Percentiles rank a stretch among this genome's conserved stretches.
These are phyloP conservation scores for Netta rufina DNA, from an alignment of 2,797 vertebrate species.

Conservation along the genomic window DNA sequence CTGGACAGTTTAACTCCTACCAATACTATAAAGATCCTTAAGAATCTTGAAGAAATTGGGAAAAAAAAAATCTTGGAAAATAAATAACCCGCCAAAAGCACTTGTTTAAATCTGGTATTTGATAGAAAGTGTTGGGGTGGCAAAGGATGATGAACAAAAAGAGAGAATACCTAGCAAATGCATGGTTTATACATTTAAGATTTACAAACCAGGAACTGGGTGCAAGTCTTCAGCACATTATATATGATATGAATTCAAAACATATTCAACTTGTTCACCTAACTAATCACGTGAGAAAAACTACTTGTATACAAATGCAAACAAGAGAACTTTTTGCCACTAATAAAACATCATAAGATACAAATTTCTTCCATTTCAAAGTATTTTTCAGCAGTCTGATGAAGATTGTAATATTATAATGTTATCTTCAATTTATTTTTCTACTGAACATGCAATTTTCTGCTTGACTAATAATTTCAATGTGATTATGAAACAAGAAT, in stretches of 20 bases:
- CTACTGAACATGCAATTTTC: slow-evolving; percentile 21
- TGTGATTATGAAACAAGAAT: slow-evolving; percentile 8
- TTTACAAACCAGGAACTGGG: not conserved
- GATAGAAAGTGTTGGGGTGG: not conserved
- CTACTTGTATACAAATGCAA: not conserved
- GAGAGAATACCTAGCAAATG: not conserved
- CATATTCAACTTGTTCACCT: not conserved
- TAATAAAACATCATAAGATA: not conserved
- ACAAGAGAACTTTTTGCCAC: not conserved
- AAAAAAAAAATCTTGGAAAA: not conserved
- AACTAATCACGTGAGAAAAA: not conserved
- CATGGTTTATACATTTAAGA: not conserved
- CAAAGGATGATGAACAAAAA: not conserved
- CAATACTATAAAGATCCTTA: not conserved
- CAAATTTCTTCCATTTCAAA: not conserved
- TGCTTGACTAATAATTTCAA: slow-evolving; percentile 24
- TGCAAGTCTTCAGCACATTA: not conserved
- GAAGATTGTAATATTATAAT: not conserved
- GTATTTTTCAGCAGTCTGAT: not conserved
- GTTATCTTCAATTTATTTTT: not conserved
- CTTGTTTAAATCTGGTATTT: not conserved
- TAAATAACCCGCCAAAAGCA: not conserved
- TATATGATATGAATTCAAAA: not conserved
- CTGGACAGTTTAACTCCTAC: not conserved
- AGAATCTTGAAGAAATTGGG: not conserved